Base-by-base conservation (phyloP, 2,888 invertebrate genomes). In the Hypselothyrea guttata region DNA sequence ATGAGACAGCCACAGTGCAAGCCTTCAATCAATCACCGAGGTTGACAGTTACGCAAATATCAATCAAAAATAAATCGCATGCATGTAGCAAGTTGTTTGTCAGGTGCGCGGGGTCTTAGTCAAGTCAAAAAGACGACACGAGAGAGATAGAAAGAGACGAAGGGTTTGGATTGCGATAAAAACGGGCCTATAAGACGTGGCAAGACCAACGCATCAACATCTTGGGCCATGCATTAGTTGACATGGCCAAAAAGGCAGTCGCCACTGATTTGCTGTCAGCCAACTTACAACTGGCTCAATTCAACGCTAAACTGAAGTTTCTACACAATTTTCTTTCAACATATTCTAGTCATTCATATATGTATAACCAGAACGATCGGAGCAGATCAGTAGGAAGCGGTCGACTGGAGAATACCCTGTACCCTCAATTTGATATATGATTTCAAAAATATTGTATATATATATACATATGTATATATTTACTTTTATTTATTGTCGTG, bases 31-130 rank as follows among this genome's bases (percentile, higher is more conserved):
- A 78, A 78, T 78, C 78, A 83, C 76, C 79, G 55, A 63, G 65
- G 83, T 69, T 78, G 78, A 78, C 78, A 83, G 83, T 84, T 78
- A 83, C 85, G 78, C 85, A 78, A 78, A 78, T 78, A 78, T 78
- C 85, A 78, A 84, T 84, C 78, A 78, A 78, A 78, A 75, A 84
- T 78, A 78, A 78, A 78, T 84, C 85, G 83, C 69, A 84, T 84
- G 73, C 79, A 63, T 76, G 82, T 78, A 57, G 75, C 72, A 63
- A 71, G 52, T 77, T 78, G 76, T 78, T 84, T 82, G 85, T 48
- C 84, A 82, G 82, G 60, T 70, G 61, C 81, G 60, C 60, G 73
- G 56, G 64, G 71, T 54, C 49, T 8, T 31, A 1, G 63, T 8
- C 40, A 40, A 11, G 2, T 13, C 2, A 4, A 22, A 12, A 22